phyloP scores from a whole-genome alignment of 1,140 invertebrate genomes.

The Aphis craccivora region DNA sequence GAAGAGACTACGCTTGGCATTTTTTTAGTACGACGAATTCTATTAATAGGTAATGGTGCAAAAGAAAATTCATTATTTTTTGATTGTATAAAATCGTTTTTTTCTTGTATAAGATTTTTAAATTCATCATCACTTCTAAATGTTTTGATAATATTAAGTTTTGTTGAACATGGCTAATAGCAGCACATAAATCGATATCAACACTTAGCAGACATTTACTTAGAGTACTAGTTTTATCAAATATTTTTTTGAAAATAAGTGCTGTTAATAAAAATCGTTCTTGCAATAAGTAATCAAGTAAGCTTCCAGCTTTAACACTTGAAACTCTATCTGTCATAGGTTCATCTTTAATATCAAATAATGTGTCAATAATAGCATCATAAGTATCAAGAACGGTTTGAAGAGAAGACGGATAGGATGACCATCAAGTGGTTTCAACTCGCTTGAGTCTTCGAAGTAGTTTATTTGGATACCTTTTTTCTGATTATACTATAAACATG shows the following conservation, averaged over 20 bases:
- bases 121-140: not conserved
- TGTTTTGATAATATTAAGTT: not conserved
- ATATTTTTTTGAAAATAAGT: not conserved
- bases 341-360: not conserved
- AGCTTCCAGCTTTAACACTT: not conserved
- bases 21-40: not conserved
- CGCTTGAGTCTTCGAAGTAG: not conserved
- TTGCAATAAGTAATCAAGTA: not conserved
- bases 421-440: not conserved
- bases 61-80: not conserved
- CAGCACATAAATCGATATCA: not conserved
- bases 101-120: not conserved
- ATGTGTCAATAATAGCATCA: not conserved
- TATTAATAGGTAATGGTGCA: not conserved
- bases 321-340: not conserved
- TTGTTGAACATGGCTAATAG: not conserved
- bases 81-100: not conserved
- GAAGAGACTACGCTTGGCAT: not conserved
- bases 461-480: not conserved
- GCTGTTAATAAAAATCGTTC: not conserved
- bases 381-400: not conserved
- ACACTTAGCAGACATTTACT: not conserved
- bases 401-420: not conserved
- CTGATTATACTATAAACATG: not conserved
- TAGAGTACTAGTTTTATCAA: not conserved